Base-by-base conservation (phyloP, 2,888 invertebrate species). In the Nowickia ferox region DNA sequence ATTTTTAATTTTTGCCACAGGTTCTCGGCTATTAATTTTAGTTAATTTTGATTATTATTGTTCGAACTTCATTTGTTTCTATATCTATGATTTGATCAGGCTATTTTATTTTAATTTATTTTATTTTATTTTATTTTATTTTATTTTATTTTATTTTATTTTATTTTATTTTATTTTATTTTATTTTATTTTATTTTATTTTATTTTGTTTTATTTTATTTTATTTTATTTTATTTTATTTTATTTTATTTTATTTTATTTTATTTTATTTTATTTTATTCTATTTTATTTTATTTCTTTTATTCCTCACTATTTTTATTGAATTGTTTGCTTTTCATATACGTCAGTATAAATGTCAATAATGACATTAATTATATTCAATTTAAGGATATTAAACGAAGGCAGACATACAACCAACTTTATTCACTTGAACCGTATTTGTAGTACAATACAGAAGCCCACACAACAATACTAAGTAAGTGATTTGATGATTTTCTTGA, bases 331-430 rank as follows among this genome's bases (percentile, higher is more conserved):
- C 59, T 59, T 48, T 1, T 15, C 17, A 40, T 57, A 40, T 65
- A 65, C 22, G 72, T 80, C 79, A 72, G 59, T 75, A 68, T 81
- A 66, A 81, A 44, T 68, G 81, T 68, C 74, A 59, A 69, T 75
- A 75, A 61, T 81, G 75, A 10, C 81, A 61, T 81, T 75, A 75
- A 81, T 75, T 38, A 75, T 69, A 61, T 75, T 75, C 46, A 61
- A 75, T 51, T 68, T 44, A 68, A 81, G 61, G 38, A 59, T 17
- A 74, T 59, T 19, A 51, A 30, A 69, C 3, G 30, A n/a, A 19
- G 68, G 11, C 11, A 9, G n/a, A 5, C 19, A 51, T 22, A 61
- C 13, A 48, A 22, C 13, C 65, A 53, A 44, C 40, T 53, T 5
- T 42, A 53, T 42, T 63, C 15, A 76, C 19, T 76, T 65, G 13